Percentiles rank a stretch among this genome's conserved stretches.
These are phyloP conservation scores for Frankliniella fusca DNA, from an alignment of 2,888 invertebrate genomes.

Conservation along the genomic window DNA sequence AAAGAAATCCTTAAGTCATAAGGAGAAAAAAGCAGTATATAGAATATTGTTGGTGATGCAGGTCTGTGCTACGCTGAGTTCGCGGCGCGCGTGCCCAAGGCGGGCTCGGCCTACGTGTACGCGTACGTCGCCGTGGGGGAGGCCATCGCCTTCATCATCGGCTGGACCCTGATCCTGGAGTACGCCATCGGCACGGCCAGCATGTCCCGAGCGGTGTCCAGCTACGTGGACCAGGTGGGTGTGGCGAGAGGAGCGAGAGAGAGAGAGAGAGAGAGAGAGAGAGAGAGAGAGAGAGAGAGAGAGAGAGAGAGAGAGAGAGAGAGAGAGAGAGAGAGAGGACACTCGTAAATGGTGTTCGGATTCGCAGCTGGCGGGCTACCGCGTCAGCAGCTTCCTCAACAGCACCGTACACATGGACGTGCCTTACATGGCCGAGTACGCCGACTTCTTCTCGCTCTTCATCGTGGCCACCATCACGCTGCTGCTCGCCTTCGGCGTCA, in stretches of 20 bases:
- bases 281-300: too few species aligned
- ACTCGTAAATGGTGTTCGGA: too few species aligned
- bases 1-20: too few species aligned
- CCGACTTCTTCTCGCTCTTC: conserved; percentile 20
- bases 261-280: too few species aligned
- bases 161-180: conserved; percentile 78
- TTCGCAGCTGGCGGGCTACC: conserved; percentile 57
- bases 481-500: conserved; percentile 67
- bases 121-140: conserved; percentile 35
- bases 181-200: conserved; percentile 75
- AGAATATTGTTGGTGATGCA: too few species aligned
- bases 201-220: conserved; percentile 68
- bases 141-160: conserved; percentile 64
- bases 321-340: too few species aligned
- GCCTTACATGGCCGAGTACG: conserved; percentile 45
- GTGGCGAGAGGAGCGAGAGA: too few species aligned
- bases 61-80: conserved; percentile 37
- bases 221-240: conserved; percentile 69
- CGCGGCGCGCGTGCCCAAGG: conserved; percentile 36
- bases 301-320: too few species aligned
- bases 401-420: conserved; percentile 58
- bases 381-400: conserved; percentile 55
- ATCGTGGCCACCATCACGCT: conserved; percentile 36
- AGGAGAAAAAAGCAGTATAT: background rate
- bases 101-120: conserved; percentile 36